phyloP scores from a whole-genome alignment of 2,113 vertebrate species.

The Oncorhynchus mykiss region DNA sequence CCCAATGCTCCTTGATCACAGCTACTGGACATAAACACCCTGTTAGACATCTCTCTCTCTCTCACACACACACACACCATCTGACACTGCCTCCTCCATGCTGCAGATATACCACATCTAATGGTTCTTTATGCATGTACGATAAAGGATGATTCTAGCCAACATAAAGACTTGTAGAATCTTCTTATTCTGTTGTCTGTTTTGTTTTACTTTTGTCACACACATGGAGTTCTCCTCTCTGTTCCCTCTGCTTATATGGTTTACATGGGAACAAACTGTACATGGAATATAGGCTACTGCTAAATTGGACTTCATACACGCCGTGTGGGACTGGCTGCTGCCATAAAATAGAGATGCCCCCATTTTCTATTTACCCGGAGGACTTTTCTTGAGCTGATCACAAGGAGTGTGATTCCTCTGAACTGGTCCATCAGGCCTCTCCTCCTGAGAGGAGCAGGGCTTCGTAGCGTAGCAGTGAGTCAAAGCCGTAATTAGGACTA shows the following conservation, averaged over 20 bases:
- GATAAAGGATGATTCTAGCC: no score
- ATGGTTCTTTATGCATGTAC: no score
- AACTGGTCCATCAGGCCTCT: constrained; percentile 17
- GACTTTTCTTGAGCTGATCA: constrained; percentile 59
- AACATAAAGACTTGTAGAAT: no score
- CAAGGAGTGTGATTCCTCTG: constrained; percentile 55
- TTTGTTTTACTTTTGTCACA: no score
- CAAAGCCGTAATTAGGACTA: constrained; percentile 60
- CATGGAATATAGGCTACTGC: no score
- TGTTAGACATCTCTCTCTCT: background rate
- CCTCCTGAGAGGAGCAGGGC: constrained; percentile 8
- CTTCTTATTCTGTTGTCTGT: no score
- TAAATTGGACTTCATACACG: no score
- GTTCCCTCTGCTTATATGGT: no score
- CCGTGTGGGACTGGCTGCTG: constrained; percentile 3
- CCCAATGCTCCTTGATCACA: constrained; percentile 13
- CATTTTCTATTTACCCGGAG: constrained; percentile 43
- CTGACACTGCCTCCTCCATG: background rate
- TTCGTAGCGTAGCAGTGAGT: constrained; percentile 16
- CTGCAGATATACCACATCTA: no score
- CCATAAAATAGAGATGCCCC: constrained; percentile 50
- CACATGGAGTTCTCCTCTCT: no score
- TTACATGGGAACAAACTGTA: no score
- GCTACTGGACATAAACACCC: background rate
- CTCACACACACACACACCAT: background rate